Percentiles rank a stretch among this genome's conserved stretches.
phyloP scores from a whole-genome alignment of 2,888 invertebrate species.

The Amorpha juglandis region DNA sequence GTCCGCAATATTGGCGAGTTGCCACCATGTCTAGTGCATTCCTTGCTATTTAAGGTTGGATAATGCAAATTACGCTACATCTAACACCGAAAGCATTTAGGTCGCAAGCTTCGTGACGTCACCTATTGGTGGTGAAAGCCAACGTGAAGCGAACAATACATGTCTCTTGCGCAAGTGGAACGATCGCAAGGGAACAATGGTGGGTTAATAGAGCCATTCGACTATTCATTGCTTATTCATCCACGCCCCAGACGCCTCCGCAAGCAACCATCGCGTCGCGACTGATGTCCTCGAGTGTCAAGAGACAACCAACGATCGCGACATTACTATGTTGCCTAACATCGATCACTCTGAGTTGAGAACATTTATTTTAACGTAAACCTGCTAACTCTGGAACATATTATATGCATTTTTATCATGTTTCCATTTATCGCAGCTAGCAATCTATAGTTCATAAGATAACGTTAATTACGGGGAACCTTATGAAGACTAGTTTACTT shows the following conservation, averaged over 20 bases:
- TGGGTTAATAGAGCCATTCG: conserved; percentile 82
- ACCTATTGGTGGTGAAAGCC: conserved; percentile 72
- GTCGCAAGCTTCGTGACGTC: conserved; percentile 71
- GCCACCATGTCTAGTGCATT: conserved; percentile 54
- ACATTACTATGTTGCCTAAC: conserved; percentile 2
- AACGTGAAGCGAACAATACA: conserved; percentile 72
- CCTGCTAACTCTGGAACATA: neutral
- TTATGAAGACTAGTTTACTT: conserved; percentile 14
- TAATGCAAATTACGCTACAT: conserved; percentile 72
- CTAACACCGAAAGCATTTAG: conserved; percentile 71
- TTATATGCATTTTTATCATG: neutral
- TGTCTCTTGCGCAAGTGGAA: conserved; percentile 78
- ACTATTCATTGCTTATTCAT: conserved; percentile 83
- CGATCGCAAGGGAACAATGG: conserved; percentile 77
- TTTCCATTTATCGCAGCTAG: neutral
- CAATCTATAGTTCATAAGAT: neutral
- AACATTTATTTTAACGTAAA: neutral
- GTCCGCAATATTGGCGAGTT: conserved; percentile 46
- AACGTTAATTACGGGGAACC: neutral
- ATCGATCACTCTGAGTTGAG: too few relatives aligned
- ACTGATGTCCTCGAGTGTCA: conserved; percentile 70
- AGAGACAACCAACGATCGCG: conserved; percentile 16
- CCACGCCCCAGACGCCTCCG: conserved; percentile 81
- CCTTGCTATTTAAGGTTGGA: conserved; percentile 59
- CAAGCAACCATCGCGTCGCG: conserved; percentile 63